Conservation (phyloP, 2,113 vertebrate genomes). For the Indicator maculatus region DNA sequence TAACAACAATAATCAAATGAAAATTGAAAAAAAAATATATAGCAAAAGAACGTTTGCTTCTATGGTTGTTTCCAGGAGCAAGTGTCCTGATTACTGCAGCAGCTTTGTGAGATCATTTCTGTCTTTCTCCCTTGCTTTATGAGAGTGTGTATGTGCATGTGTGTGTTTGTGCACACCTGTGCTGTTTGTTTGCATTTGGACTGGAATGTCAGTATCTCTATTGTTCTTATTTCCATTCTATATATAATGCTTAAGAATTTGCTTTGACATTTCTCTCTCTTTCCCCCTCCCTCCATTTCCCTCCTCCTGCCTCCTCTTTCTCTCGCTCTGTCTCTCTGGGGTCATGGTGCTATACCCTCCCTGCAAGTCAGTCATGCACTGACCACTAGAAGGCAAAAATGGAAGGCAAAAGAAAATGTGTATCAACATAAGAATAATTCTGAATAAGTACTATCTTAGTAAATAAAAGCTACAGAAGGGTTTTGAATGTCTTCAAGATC, state of each 20-base stretch:
- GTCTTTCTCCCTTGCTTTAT: constrained; percentile 9
- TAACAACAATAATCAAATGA: background rate
- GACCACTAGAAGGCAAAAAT: constrained; percentile 26
- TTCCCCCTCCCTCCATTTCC: background rate
- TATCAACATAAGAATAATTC: background rate
- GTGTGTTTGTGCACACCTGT: background rate
- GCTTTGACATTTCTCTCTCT: background rate
- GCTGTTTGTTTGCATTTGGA: background rate
- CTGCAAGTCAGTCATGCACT: background rate
- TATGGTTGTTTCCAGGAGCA: constrained; percentile 10
- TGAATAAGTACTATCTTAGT: background rate
- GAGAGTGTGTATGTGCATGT: background rate
- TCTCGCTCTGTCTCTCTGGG: background rate
- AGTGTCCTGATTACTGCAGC: constrained; percentile 47
- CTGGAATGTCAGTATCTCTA: background rate
- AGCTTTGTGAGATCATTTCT: constrained; percentile 42
- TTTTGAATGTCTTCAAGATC: background rate
- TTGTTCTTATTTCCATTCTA: background rate
- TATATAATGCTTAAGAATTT: background rate
- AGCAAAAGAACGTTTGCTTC: background rate
- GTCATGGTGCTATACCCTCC: background rate
- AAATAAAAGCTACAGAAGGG: background rate
- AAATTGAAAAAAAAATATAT: background rate
- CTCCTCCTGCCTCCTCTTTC: constrained; percentile 1
- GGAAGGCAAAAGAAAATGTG: background rate